Evolutionary conservation across 2,888 invertebrate species (phyloP).

Genomic region (Cerastoderma edule): DNA sequence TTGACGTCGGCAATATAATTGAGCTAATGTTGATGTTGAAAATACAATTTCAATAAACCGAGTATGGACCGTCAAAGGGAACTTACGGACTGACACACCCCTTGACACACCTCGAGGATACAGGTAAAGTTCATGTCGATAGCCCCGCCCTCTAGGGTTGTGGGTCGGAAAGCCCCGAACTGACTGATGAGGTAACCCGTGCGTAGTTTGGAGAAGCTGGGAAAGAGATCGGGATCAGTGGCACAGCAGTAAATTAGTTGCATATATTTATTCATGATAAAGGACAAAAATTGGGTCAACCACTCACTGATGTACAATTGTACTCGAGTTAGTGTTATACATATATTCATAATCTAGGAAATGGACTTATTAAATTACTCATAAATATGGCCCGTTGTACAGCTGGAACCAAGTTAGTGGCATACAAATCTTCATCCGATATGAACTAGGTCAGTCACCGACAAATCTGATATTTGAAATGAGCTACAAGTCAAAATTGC

Average conservation of each 20-base stretch:
- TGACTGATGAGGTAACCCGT: conserved; percentile 57
- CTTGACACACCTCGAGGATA: conserved; percentile 56
- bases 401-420: too few relatives aligned
- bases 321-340: too few relatives aligned
- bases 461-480: too few relatives aligned
- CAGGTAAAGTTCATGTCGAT: conserved; percentile 63
- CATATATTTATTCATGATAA: not conserved
- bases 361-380: not conserved
- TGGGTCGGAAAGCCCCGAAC: conserved; percentile 64
- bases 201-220: conserved; percentile 53
- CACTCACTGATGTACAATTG: too few relatives aligned
- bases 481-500: too few relatives aligned
- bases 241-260: conserved; percentile 50
- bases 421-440: too few relatives aligned
- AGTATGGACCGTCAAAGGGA: not conserved
- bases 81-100: conserved; percentile 53
- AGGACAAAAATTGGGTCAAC: not conserved
- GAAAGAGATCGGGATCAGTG: conserved; percentile 57
- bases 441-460: too few relatives aligned
- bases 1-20: not conserved
- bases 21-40: not conserved
- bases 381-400: not conserved
- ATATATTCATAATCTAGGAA: not conserved
- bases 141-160: conserved; percentile 49
- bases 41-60: not conserved